These are phyloP conservation scores for Channallabes apus DNA, from an alignment of 2,797 vertebrate genomes.

Conservation along the genomic window DNA sequence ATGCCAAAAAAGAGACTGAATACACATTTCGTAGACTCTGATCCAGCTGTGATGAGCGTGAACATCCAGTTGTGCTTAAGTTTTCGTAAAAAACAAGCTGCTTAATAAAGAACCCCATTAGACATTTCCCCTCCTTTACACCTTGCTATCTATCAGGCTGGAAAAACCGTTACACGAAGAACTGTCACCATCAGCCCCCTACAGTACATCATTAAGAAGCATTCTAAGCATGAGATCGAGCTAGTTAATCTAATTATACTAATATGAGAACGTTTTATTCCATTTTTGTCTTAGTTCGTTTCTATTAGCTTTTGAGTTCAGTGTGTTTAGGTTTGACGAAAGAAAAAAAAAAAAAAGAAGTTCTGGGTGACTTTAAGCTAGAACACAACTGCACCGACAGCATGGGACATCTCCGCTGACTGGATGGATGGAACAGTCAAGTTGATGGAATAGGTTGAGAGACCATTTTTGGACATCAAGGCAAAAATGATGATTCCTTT, in stretches of 20 bases:
- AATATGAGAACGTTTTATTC: not conserved
- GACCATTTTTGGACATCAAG: constrained; percentile 8
- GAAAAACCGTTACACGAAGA: not conserved
- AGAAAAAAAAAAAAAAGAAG: not conserved
- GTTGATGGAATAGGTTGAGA: not conserved
- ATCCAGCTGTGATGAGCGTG: not conserved
- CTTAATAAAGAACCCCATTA: not conserved
- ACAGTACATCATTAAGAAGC: not conserved
- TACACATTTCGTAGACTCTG: not conserved
- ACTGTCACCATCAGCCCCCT: not conserved
- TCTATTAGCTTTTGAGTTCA: not conserved
- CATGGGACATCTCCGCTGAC: constrained; percentile 21
- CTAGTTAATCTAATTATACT: not conserved
- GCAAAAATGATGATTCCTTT: constrained; percentile 27
- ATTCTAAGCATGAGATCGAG: not conserved
- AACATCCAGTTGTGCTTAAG: not conserved
- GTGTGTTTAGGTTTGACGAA: not conserved
- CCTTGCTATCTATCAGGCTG: not conserved
- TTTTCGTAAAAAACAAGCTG: no score
- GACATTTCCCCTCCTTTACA: not conserved
- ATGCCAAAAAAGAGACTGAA: not conserved
- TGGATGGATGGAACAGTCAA: constrained; percentile 22
- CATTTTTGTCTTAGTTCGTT: no score
- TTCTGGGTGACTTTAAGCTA: constrained; percentile 22
- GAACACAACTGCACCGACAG: constrained; percentile 26